Base-by-base conservation (phyloP, 2,113 vertebrate species). In the Ellobius talpinus region DNA sequence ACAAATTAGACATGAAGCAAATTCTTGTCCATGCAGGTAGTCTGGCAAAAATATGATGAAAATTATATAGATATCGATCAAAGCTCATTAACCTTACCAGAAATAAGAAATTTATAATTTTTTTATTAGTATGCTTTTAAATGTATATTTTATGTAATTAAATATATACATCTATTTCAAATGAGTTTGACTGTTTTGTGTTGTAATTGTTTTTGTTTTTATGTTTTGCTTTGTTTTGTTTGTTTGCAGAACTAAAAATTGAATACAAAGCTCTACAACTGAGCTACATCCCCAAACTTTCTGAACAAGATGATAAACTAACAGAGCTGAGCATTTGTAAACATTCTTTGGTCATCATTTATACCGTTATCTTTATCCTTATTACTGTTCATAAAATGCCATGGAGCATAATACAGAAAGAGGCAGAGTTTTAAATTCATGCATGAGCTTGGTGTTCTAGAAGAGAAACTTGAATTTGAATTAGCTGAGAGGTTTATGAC, bases 261-360 rank as follows among this genome's bases (percentile, higher is more conserved):
- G 42, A 36, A 23, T 23, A 21, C 42, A 66, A 33, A 66, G 26
- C 16, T 87, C 68, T 39, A 39, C 36, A 52, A 89, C 36, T 5
- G 4, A 42, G 24, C 24, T 42, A n/a, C 2, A 55, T 58, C 3
- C 23, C 68, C 24, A 58, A 21, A 5, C 52, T n/a, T 21, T 58
- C 61, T 91, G 11, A 65, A 45, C 58, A 91, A 96, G 29, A 68
- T 88, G 87, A 78, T 70, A 85, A 84, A 95, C 65, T 92, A 90
- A 85, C 21, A 72, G 55, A 68, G 82, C 26, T 26, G 78, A 92
- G 72, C 11, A 70, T 70, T 92, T 92, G 45, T 26, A 19, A 96
- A 93, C 95, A 63, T 31, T 68, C 47, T 91, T 76, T 72, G 77
- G 36, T 76, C 33, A 52, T 52, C 31, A 68, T 86, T 76, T 92